Evolutionary conservation across 1,140 invertebrate genomes (phyloP), one percentile per base, ranked within the genome.

Genomic region (Idris sp.): DNA sequence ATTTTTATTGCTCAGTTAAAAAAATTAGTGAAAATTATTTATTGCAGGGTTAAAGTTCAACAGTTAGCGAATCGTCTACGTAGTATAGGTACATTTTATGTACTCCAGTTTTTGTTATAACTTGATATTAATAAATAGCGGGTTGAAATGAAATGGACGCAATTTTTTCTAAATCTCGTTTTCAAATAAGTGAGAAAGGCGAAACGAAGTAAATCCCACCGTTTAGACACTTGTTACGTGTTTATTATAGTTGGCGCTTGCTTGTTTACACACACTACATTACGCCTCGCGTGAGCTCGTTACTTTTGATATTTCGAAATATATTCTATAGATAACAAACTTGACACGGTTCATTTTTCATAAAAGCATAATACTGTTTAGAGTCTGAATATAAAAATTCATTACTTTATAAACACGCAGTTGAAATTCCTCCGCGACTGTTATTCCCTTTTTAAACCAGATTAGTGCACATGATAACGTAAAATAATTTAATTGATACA

Each of bases 181-280:
- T 49, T 58, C 22, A 35, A 43, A n/a, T 41, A 59, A 73, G 69
- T 73, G 59, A 73, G 69, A 73, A 73, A 65, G 38, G 40, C 30
- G 11, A 38, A 13, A 25, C 10, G 8, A 30, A 46, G 59, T 38
- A 73, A 73, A 65, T 65, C 59, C 59, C 69, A 73, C 69, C 59
- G 69, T 59, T 46, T 28, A 38, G 44, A 5, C 11, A 18, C 26
- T 36, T 11, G 15, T 13, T 25, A 14, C 43, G n/a, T 5, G 46
- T 51, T 8, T 25, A 43, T 51, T 59, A 36, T 41, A 8, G 44
- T 67, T 67, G 31, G 28, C 16, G 40, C 16, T 38, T 25, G 43
- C 62, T 41, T 51, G 65, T 69, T 61, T 61, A 53, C 54, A 36
- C 64, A 51, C 26, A 59, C 28, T 31, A 53, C 15, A 46, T 61